Base-by-base conservation (phyloP, 92 coral and sea anemone genomes). In the Phymanthus crucifer region DNA sequence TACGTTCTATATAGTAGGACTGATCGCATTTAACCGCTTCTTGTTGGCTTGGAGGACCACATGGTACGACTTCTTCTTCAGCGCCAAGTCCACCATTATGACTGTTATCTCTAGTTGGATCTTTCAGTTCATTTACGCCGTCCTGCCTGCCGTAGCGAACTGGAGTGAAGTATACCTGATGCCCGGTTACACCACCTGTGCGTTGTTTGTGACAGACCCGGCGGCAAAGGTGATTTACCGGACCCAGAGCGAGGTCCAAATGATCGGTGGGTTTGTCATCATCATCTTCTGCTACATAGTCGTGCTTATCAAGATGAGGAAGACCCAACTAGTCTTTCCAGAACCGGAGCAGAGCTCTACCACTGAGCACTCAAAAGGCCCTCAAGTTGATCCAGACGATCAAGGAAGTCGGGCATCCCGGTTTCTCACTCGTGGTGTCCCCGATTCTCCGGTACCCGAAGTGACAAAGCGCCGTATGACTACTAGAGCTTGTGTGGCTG, bases 31-130 rank as follows among this genome's bases (percentile, higher is more conserved):
- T 34, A 81, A 81, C 36, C 29, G 85, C 3, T 47, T 81, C 14
- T 33, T 81, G 18, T 18, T 71, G 21, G 35, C 74, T n/a, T 68
- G 12, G n/a, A 81, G 64, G 16, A 73, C 85, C 7, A 23, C 23
- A 21, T 81, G 85, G 85, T 81, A 81, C 52, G 58, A 38, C 21
- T n/a, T 17, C 18, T 33, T 81, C n/a, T 81, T 81, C 36, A 74
- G 79, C 27, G n/a, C 74, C 79, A 81, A 81, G 48, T 72, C 85
- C 1, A 81, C 85, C 26, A 50, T 81, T 2, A 23, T 64, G 72
- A 81, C 85, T 14, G 46, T 81, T 40, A 31, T 73, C 2, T 54
- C 85, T 17, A 81, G 78, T 58, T 81, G 85, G 85, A 19, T 81
- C 6, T 54, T 72, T n/a, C 85, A 81, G 72, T 26, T 73, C 35